Evolutionary conservation across 2,797 vertebrate genomes (phyloP).

Genomic region (Cuculus canorus): DNA sequence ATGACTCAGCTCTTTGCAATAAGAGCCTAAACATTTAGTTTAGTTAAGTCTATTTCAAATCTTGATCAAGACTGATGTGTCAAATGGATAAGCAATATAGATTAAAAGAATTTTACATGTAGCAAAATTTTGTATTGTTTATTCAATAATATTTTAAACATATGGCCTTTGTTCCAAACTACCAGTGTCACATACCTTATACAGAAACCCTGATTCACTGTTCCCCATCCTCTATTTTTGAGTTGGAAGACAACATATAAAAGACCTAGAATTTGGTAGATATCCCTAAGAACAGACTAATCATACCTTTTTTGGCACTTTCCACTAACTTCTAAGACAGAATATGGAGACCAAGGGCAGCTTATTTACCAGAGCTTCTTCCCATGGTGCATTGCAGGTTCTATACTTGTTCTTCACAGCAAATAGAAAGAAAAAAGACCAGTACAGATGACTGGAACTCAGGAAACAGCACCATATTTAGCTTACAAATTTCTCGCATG

Average conservation of each 20-base stretch:
- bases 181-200: background rate
- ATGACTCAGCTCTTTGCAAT: background rate
- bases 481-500: background rate
- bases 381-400: conserved; percentile 78
- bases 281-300: background rate
- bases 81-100: background rate
- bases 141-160: background rate
- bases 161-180: background rate
- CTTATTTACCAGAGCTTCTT: conserved; percentile 2
- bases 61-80: background rate
- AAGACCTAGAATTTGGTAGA: background rate
- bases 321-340: background rate
- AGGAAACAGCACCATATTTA: background rate
- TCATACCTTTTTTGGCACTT: background rate
- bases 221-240: background rate
- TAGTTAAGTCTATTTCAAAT: background rate
- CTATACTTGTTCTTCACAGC: conserved; percentile 80
- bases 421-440: conserved; percentile 81
- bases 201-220: background rate
- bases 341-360: background rate
- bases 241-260: background rate
- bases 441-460: background rate
- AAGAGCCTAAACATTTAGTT: background rate
- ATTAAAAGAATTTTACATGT: background rate
- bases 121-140: background rate